Base-by-base conservation (phyloP, 1,140 invertebrate species). In the Dreissena polymorpha region DNA sequence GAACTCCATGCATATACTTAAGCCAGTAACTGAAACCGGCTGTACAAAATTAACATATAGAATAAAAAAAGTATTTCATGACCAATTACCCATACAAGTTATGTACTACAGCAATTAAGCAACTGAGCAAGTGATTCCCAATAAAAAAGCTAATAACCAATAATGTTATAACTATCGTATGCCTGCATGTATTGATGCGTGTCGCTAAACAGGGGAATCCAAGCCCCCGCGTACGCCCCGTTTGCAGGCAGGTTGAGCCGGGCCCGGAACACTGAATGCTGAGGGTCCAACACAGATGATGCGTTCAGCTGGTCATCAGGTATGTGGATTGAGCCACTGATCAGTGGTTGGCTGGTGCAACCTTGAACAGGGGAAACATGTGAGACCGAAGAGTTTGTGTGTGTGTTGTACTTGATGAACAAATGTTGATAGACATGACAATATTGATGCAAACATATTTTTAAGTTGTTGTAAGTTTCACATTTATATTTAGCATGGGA, bases 171-270 rank as follows among this genome's bases (percentile, higher is more conserved):
- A 27, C 14, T 71, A 57, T 60, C 10, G 68, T 65, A 0, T 25
- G 87, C 89, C 87, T 90, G 87, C 16, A 90, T 85, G 55, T 87
- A 90, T 65, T 89, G 88, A 29, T 84, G 69, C 12, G 27, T 67
- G 63, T 89, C 85, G 49, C 86, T 87, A 64, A 79, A 88, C 60
- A 73, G 72, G 0, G 88, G 81, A 16, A 73, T 72, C 88, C 88
- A 89, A 3, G 86, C 88, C n/a, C 85, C 86, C 0, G 65, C 83
- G 39, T 82, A 81, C 16, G 71, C 65, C 12, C 86, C 88, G 13
- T 84, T 73, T 0, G 86, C 65, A 16, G 84, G 85, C 25, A 73
- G 74, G 72, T 88, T 86, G 0, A 90, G 85, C 0, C 89, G 84
- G 21, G 86, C 80, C 14, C 84, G 64, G 14, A 39, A 23, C 0